Evolutionary conservation across 2,797 vertebrate genomes (phyloP), one percentile per base, ranked within the genome.

Genomic region (Alcedo quadribrachys): DNA sequence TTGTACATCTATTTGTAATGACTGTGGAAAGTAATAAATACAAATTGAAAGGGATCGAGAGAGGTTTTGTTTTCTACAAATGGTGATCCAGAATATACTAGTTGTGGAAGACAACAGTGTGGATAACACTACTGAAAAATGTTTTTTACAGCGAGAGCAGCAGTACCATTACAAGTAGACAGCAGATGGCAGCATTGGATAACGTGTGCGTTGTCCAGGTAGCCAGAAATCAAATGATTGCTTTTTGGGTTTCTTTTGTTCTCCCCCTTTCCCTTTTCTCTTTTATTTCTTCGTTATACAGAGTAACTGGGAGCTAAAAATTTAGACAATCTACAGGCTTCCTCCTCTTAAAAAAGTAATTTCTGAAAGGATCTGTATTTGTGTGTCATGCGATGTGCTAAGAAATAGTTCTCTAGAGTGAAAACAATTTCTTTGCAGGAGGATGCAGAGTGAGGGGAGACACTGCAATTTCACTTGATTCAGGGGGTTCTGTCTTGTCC

Each of bases 201-300:
- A 94, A 66, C 3, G 8, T 84, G 54, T 92, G 78, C 43, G 5
- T 27, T 53, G 89, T 88, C 78, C 90, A 87, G 87, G 51, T 86
- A 54, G 61, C 32, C 25, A 69, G 90, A 81, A 81, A 68, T 53
- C 30, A 2, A 71, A 32, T 48, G 61, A 42, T 77, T 13, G 70
- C 83, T 87, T 66, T 84, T 74, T 43, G 76, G 69, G 71, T 79
- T 95, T 96, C 86, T 94, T 96, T 96, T 96, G 95, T 96, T 96
- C 95, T 95, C 58, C 37, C 37, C 54, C 22, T 55, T 60, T 42
- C 28, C 25, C 6, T 68, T 65, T 82, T 69, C 53, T 32, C 28
- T 62, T 62, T 81, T 71, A 61, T 95, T 93, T 89, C 84, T 77
- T 87, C 24, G 8, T 76, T 63, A 75, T 80, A 62, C 62, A 58